Percentiles rank a stretch among this genome's conserved stretches.
Evolutionary conservation across 2,888 invertebrate genomes (phyloP).

Genomic region (Elegia similella): DNA sequence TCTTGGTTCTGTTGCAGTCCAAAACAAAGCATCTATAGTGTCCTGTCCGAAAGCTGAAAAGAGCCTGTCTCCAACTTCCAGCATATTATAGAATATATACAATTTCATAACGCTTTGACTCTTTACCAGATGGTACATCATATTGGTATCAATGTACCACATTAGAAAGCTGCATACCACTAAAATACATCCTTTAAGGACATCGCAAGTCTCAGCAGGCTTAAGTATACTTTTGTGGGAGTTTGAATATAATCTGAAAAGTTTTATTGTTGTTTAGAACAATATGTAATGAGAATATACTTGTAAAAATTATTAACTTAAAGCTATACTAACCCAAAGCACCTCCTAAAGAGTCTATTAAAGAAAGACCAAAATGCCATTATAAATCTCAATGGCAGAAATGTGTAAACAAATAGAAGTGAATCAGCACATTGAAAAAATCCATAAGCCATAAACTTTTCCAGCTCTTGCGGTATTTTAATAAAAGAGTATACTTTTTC

Average conservation of each 20-base stretch:
- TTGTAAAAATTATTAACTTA: too few relatives aligned
- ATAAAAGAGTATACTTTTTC: constrained; percentile 98
- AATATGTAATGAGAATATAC: not conserved
- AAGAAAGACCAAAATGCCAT: constrained; percentile 92
- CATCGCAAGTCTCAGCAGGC: constrained; percentile 97
- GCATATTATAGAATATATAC: constrained; percentile 99
- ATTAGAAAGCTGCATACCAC: constrained; percentile 91
- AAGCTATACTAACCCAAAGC: constrained; percentile 83
- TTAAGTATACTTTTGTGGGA: constrained; percentile 83
- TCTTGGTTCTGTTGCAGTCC: constrained; percentile 98
- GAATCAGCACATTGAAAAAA: constrained; percentile 98
- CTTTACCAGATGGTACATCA: constrained; percentile 98
- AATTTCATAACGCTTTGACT: constrained; percentile 99
- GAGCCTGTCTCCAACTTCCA: constrained; percentile 97
- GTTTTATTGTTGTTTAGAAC: not conserved
- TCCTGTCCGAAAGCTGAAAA: constrained; percentile 99
- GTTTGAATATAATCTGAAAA: constrained; percentile 57
- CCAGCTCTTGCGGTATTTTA: constrained; percentile 95
- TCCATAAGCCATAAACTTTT: constrained; percentile 96
- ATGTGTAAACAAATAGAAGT: constrained; percentile 98
- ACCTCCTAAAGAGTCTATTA: constrained; percentile 86
- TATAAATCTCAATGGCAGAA: constrained; percentile 95
- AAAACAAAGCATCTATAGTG: constrained; percentile 97
- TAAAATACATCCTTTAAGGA: constrained; percentile 95
- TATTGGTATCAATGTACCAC: constrained; percentile 97